Evolutionary conservation across 2,888 invertebrate genomes (phyloP).

Genomic region (Seira musarum): DNA sequence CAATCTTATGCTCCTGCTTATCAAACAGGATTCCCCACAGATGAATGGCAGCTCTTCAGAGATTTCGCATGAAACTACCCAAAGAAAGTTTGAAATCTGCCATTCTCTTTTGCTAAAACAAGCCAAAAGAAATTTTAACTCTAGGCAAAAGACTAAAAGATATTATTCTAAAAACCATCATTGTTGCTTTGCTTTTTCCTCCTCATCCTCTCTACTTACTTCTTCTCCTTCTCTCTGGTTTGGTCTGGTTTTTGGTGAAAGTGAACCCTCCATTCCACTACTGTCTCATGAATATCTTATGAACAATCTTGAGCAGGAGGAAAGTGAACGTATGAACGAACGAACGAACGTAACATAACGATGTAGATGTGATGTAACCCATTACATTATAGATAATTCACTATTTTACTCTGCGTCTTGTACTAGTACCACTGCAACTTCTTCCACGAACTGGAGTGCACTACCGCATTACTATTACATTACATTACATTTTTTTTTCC

Average conservation of each 20-base stretch:
- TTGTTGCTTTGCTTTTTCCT: neutral
- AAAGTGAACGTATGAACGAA: too few species aligned
- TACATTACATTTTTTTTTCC: slow-evolving; percentile 1
- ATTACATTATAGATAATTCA: slow-evolving; percentile 13
- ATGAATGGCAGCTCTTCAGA: slow-evolving; percentile 11
- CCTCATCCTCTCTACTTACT: too few species aligned
- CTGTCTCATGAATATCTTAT: slow-evolving; percentile 50
- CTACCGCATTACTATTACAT: too few species aligned
- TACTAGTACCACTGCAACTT: neutral
- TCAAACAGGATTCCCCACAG: neutral
- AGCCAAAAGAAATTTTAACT: slow-evolving; percentile 13
- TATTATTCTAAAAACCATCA: too few species aligned
- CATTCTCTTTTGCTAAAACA: too few species aligned
- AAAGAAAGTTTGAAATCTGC: slow-evolving; percentile 7
- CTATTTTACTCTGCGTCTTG: neutral
- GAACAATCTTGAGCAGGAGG: neutral
- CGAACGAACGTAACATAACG: too few species aligned
- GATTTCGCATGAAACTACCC: neutral
- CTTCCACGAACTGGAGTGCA: neutral
- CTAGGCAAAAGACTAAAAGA: neutral
- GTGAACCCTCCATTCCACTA: slow-evolving; percentile 2
- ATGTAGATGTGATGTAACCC: too few species aligned
- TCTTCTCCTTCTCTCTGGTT: too few species aligned
- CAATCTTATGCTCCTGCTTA: slow-evolving; percentile 8
- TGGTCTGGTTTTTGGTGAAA: too few species aligned